Percentiles rank a stretch among this genome's conserved stretches.
Evolutionary conservation across 1,140 invertebrate species (phyloP).

Genomic region (Myzus persicae): DNA sequence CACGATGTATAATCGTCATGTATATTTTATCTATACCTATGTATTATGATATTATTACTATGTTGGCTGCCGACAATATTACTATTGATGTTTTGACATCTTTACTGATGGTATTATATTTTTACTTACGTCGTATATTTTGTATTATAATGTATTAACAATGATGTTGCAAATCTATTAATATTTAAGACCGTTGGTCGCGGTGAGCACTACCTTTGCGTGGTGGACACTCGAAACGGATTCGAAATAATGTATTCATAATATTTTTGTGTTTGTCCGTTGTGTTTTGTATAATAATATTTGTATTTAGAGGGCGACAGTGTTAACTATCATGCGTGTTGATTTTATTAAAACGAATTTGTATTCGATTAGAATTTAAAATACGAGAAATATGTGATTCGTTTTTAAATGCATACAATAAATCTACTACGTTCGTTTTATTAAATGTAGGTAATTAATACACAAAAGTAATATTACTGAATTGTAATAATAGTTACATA

Average conservation of each 20-base stretch:
- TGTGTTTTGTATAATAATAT: neutral
- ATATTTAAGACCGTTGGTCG: neutral
- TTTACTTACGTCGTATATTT: no score
- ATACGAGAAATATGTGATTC: neutral
- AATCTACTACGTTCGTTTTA: neutral
- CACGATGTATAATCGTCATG: no score
- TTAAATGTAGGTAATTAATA: neutral
- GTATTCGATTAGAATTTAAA: neutral
- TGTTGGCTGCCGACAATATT: no score
- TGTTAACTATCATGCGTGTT: neutral
- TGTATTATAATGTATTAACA: no score
- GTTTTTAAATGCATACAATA: neutral
- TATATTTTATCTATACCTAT: no score
- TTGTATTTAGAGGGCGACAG: neutral
- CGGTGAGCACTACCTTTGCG: neutral
- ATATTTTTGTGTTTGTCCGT: neutral
- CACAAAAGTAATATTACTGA: neutral
- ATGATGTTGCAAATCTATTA: neutral
- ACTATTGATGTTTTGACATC: no score
- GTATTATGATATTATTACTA: no score
- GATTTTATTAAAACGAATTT: neutral
- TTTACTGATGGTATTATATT: no score
- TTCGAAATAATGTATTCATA: neutral
- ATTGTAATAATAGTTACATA: neutral
- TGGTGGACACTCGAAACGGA: neutral